Base-by-base conservation (phyloP, 1,140 invertebrate species). In the Platyscapa corneri region DNA sequence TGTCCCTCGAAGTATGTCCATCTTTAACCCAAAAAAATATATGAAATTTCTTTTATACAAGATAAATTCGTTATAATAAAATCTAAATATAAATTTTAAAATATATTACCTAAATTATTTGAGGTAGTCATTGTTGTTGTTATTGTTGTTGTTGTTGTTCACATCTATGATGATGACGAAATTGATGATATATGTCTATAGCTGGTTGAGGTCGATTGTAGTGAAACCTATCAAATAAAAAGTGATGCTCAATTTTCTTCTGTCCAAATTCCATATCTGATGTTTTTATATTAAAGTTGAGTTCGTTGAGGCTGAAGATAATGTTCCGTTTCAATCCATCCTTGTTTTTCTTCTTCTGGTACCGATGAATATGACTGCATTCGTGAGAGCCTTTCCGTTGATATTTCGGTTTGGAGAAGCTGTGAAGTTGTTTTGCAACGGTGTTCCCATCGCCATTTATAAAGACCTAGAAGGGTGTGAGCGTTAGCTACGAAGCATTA, bases 401-500 rank as follows among this genome's bases (percentile, higher is more conserved):
- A 79, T 86, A 75, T 42, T 86, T 72, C 60, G 74, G 67, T 79
- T 46, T 84, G 65, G 12, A 74, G 75, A 37, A 70, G 81, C 65
- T 16, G 65, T 72, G 46, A 65, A 72, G 34, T 79, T 79, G 64
- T 86, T 86, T 67, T 60, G n/a, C 37, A 77, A 70, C 39, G n/a
- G 27, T n/a, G 42, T 85, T 78, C 77, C 87, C 83, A 87, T 83
- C 39, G 75, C 49, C 84, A 87, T 72, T 75, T 72, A 78, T 86
- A 20, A 88, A 87, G 86, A 93, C 89, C 92, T 93, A 87, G 89
- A 93, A 93, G 88, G 91, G 90, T 93, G 92, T 93, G 92, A 93
- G 92, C 84, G 91, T 93, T 92, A 93, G 91, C 92, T 91, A 93
- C 91, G 89, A 92, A 90, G 89, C 90, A 92, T 91, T 88, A 92